Conservation (phyloP, 2,797 vertebrate species). For the Mormyrus proboscirostris region DNA sequence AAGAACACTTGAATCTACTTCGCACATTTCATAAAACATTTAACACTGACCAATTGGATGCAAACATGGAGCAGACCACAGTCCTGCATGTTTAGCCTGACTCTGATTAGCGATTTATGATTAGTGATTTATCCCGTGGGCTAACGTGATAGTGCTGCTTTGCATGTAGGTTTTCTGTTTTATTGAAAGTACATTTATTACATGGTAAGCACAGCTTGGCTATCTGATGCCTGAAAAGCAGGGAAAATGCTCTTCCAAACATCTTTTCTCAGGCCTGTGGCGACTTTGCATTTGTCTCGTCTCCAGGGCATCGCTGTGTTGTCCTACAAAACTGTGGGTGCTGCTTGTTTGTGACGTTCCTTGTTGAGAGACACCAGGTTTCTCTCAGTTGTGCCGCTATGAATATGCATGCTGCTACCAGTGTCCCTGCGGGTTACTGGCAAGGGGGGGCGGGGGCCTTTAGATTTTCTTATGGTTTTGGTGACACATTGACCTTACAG, state of each 20-base stretch:
- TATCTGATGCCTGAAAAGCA: neutral
- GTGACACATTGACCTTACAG: neutral
- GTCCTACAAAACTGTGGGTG: neutral
- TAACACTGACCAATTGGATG: neutral
- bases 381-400: neutral
- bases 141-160: neutral
- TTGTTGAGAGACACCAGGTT: neutral
- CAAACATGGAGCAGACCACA: neutral
- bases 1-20: neutral
- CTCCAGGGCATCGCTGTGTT: neutral
- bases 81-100: neutral
- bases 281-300: neutral
- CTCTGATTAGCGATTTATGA: neutral
- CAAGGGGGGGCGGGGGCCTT: neutral
- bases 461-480: neutral
- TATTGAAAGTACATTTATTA: neutral
- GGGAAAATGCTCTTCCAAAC: neutral
- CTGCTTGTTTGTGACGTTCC: neutral
- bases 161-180: neutral
- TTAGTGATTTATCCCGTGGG: neutral
- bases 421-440: neutral
- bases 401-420: neutral
- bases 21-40: neutral
- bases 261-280: neutral
- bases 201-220: neutral